Conservation (phyloP, 2,888 invertebrate species). For the Orthosia gracilis region DNA sequence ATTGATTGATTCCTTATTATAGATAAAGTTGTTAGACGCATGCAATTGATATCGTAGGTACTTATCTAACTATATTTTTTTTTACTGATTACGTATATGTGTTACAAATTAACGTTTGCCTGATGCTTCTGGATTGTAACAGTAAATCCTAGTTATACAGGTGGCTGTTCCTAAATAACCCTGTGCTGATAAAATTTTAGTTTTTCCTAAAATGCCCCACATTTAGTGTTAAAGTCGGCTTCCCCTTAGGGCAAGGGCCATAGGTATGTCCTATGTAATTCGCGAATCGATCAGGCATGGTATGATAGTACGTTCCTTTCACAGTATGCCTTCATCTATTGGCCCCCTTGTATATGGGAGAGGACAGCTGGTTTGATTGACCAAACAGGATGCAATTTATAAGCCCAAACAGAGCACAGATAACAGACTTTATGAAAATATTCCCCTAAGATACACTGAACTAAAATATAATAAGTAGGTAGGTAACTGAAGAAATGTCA, state of each 20-base stretch:
- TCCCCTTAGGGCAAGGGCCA: too few species aligned
- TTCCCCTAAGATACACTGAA: background rate
- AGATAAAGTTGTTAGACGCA: conserved; percentile 46
- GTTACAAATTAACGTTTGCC: background rate
- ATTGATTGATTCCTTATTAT: conserved; percentile 48
- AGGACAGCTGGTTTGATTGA: background rate
- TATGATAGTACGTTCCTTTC: background rate
- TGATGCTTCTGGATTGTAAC: conserved; percentile 5
- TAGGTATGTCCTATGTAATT: background rate
- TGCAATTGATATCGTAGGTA: conserved; percentile 13
- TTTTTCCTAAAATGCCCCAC: too few species aligned
- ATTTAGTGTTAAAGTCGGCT: too few species aligned
- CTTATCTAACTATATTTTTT: conserved; percentile 5
- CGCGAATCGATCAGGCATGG: background rate
- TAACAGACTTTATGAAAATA: background rate
- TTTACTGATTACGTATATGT: conserved; percentile 4
- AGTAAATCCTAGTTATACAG: background rate
- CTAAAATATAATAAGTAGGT: conserved; percentile 4
- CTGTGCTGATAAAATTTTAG: too few species aligned
- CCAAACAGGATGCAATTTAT: background rate
- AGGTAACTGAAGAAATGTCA: conserved; percentile 55
- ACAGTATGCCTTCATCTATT: background rate
- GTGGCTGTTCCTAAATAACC: too few species aligned
- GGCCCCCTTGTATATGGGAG: background rate
- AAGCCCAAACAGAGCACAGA: background rate